Evolutionary conservation across 1,140 invertebrate genomes (phyloP).

Genomic region (Tribolium castaneum): DNA sequence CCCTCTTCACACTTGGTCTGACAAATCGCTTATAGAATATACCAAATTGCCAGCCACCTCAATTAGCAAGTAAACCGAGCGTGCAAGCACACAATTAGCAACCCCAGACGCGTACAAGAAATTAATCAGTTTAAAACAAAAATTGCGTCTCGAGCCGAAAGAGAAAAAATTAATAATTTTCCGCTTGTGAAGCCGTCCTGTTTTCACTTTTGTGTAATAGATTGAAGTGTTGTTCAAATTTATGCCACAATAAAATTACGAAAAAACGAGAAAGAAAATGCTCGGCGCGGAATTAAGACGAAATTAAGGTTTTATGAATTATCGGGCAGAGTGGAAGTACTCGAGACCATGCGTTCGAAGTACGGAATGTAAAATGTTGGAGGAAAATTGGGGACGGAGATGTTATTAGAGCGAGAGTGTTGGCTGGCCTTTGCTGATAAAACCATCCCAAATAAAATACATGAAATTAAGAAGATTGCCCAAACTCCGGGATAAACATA

Average conservation of each 20-base stretch:
- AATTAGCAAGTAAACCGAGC: background rate
- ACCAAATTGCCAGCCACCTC: background rate
- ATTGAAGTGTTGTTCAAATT: constrained; percentile 16
- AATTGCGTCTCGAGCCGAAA: background rate
- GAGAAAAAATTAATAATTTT: background rate
- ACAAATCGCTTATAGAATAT: constrained; percentile 12
- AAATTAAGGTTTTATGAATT: constrained; percentile 30
- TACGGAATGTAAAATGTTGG: constrained; percentile 18
- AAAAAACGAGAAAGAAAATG: background rate
- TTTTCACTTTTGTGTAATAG: background rate
- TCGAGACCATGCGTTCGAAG: background rate
- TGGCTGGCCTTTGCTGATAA: constrained; percentile 9
- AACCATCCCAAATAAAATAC: constrained; percentile 27
- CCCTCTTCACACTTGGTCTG: constrained; percentile 23
- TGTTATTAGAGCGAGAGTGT: constrained; percentile 11
- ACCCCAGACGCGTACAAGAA: background rate
- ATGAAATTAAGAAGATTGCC: constrained; percentile 18
- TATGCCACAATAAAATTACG: constrained; percentile 14
- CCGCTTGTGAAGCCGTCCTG: background rate
- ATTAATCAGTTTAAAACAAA: background rate
- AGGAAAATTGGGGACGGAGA: constrained; percentile 10
- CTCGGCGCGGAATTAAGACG: background rate
- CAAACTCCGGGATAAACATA: constrained; percentile 3
- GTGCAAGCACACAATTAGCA: background rate
- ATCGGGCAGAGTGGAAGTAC: background rate